phyloP scores from a whole-genome alignment of 2,797 vertebrate species.

The Lates japonicus region DNA sequence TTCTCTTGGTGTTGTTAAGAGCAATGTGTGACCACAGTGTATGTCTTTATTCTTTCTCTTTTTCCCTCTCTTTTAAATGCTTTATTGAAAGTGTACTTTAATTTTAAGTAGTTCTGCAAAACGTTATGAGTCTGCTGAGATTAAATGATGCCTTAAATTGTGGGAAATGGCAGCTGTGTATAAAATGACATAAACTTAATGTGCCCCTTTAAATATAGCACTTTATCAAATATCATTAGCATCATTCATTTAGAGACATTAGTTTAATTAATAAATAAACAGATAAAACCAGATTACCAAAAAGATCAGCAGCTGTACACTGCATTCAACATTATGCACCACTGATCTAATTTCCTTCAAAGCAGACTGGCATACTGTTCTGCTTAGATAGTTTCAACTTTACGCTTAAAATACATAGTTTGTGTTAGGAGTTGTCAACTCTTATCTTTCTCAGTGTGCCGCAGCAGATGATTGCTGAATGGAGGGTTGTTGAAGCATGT shows the following conservation, averaged over 20 bases:
- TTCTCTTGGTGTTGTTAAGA: conserved; percentile 21
- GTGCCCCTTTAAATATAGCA: conserved; percentile 17
- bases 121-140: neutral
- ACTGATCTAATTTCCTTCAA: conserved; percentile 3
- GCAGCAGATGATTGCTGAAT: neutral
- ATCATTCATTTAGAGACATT: conserved; percentile 37
- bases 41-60: neutral
- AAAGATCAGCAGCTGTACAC: conserved; percentile 22
- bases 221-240: conserved; percentile 35
- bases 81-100: neutral
- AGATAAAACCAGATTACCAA: conserved; percentile 33
- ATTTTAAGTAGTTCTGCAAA: neutral
- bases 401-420: neutral
- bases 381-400: conserved; percentile 9
- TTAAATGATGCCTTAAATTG: conserved; percentile 6
- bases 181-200: conserved; percentile 1
- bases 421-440: conserved; percentile 5
- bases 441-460: neutral
- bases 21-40: neutral
- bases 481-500: neutral
- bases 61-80: neutral
- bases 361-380: neutral
- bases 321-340: conserved; percentile 7
- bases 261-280: conserved; percentile 31
- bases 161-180: neutral